Conservation (phyloP, 2,888 invertebrate species). For the Antitype chi region DNA sequence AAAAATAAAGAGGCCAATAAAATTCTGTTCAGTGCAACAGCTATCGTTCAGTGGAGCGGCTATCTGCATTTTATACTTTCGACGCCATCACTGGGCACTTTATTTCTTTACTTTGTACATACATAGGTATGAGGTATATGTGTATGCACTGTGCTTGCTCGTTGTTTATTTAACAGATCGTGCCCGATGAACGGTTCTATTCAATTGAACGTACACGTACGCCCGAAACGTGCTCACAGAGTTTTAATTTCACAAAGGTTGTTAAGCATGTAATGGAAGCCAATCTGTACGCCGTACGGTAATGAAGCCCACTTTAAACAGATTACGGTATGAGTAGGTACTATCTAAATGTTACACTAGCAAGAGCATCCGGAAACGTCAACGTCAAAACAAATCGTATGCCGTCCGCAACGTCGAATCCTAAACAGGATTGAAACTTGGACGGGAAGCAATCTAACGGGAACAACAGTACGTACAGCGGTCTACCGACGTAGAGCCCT, state of each 20-base stretch:
- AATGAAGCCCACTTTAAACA: slow-evolving; percentile 36
- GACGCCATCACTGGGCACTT: slow-evolving; percentile 77
- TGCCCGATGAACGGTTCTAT: slow-evolving; percentile 73
- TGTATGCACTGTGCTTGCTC: slow-evolving; percentile 70
- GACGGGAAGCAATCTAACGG: slow-evolving; percentile 78
- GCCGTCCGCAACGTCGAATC: slow-evolving; percentile 73
- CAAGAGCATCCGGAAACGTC: slow-evolving; percentile 41
- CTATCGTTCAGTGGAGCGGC: slow-evolving; percentile 82
- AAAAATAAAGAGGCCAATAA: slow-evolving; percentile 81
- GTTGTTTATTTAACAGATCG: slow-evolving; percentile 81
- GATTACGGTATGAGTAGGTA: slow-evolving; percentile 7
- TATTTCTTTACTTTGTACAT: slow-evolving; percentile 82
- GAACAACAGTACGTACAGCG: slow-evolving; percentile 77
- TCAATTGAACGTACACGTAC: slow-evolving; percentile 74
- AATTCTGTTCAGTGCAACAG: slow-evolving; percentile 81
- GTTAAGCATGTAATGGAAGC: slow-evolving; percentile 54
- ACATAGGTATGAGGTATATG: slow-evolving; percentile 65
- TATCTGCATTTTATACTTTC: slow-evolving; percentile 87
- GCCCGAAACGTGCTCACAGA: slow-evolving; percentile 54
- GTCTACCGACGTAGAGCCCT: slow-evolving; percentile 76
- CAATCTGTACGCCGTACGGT: slow-evolving; percentile 27
- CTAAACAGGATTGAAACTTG: slow-evolving; percentile 82
- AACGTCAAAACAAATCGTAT: slow-evolving; percentile 72
- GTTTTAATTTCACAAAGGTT: slow-evolving; percentile 55
- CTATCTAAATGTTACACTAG: slow-evolving; percentile 2